These are phyloP conservation scores for Zoanthus sociatus DNA, from an alignment of 92 coral and sea anemone species.

Conservation along the genomic window DNA sequence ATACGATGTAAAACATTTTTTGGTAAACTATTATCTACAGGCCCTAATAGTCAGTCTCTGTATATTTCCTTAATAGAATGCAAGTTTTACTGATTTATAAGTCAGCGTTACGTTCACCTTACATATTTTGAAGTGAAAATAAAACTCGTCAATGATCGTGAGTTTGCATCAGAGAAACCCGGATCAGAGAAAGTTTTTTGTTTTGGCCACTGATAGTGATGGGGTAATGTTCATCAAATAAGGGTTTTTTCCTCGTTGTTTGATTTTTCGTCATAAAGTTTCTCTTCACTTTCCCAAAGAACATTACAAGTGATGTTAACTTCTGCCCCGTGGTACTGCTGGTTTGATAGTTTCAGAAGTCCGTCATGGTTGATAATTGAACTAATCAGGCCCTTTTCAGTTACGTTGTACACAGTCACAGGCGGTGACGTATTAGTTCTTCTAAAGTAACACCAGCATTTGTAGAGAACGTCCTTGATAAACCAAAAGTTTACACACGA, in stretches of 20 bases:
- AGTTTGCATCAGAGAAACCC: too few relatives aligned
- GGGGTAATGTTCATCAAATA: neutral
- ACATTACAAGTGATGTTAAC: conserved; percentile 57
- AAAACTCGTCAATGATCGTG: neutral
- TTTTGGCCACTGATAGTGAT: conserved; percentile 39
- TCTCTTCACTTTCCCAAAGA: conserved; percentile 60
- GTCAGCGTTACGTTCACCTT: too few relatives aligned
- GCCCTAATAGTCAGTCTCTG: too few relatives aligned
- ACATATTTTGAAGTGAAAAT: neutral
- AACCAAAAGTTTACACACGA: conserved; percentile 91
- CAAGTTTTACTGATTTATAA: too few relatives aligned
- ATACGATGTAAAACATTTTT: too few relatives aligned
- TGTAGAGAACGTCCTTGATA: conserved; percentile 74
- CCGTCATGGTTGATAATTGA: conserved; percentile 79
- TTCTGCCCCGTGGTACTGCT: conserved; percentile 57
- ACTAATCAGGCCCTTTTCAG: conserved; percentile 32
- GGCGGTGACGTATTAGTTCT: conserved; percentile 29
- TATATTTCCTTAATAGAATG: too few relatives aligned
- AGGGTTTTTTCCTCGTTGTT: conserved; percentile 12
- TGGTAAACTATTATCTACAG: too few relatives aligned
- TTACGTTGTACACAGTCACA: conserved; percentile 14
- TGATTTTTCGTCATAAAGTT: conserved; percentile 31
- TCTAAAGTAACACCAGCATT: conserved; percentile 58
- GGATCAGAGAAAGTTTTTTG: conserved; percentile 12
- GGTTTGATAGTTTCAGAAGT: conserved; percentile 63